Percentiles rank a stretch among this genome's conserved stretches.
Evolutionary conservation across 2,888 invertebrate species (phyloP).

Genomic region (Leptothorax acervorum): DNA sequence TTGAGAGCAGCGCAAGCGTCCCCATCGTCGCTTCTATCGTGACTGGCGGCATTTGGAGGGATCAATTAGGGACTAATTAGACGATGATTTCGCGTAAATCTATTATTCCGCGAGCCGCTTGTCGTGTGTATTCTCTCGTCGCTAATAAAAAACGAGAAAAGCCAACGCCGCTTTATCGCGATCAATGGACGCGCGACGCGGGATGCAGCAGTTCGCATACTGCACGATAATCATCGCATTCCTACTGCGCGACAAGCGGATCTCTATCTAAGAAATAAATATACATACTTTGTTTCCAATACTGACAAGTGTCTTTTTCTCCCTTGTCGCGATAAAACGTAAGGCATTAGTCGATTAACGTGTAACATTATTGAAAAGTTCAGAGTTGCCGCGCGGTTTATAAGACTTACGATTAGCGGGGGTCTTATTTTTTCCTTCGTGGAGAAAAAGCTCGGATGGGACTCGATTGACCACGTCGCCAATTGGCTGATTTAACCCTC

Average conservation of each 20-base stretch:
- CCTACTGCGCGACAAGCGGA: background rate
- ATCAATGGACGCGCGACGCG: background rate
- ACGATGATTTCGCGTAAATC: background rate
- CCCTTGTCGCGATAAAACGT: background rate
- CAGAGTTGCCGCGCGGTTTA: background rate
- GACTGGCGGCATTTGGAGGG: slow-evolving; percentile 14
- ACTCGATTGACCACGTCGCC: no score
- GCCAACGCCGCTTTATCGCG: background rate
- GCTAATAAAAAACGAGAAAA: background rate
- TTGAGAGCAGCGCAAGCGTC: background rate
- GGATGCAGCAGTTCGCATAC: background rate
- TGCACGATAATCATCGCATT: slow-evolving; percentile 15
- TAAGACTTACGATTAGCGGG: no score
- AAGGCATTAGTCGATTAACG: background rate
- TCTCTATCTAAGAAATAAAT: background rate
- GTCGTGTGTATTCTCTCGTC: background rate
- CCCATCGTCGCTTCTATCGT: background rate
- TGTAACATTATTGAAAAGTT: background rate
- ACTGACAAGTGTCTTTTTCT: no score
- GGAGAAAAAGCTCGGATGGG: background rate
- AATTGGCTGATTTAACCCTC: no score
- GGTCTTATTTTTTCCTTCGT: background rate
- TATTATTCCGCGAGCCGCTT: background rate
- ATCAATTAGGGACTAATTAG: slow-evolving; percentile 23
- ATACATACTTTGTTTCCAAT: slow-evolving; percentile 11